Conservation (phyloP, 2,113 vertebrate species). For the Anser brachyrhynchus region DNA sequence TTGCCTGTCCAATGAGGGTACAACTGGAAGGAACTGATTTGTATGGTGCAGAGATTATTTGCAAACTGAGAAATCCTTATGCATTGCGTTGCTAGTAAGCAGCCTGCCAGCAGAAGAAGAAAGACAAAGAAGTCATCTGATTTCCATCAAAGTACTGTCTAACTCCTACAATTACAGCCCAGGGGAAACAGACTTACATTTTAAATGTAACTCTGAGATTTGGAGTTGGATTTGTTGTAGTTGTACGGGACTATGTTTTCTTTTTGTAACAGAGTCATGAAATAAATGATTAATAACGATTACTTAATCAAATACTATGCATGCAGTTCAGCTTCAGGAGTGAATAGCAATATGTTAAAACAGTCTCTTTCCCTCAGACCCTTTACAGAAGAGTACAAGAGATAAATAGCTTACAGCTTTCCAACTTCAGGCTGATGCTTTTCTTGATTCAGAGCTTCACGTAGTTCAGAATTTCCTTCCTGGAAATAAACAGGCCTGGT, state of each 20-base stretch:
- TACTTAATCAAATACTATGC: constrained; percentile 19
- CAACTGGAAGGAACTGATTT: neutral
- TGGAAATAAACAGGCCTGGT: neutral
- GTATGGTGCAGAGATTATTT: neutral
- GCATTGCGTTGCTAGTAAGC: neutral
- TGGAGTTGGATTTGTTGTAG: constrained; percentile 5
- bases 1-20: neutral
- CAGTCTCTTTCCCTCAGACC: neutral
- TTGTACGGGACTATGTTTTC: constrained; percentile 26
- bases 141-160: constrained; percentile 4
- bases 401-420: constrained; percentile 3
- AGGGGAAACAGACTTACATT: neutral
- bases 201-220: constrained; percentile 2
- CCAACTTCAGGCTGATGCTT: neutral
- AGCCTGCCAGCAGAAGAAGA: neutral
- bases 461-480: neutral
- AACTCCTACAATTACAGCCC: neutral
- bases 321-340: neutral
- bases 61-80: neutral
- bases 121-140: neutral
- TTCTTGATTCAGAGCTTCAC: constrained; percentile 18
- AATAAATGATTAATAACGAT: constrained; percentile 59
- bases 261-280: neutral
- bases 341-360: constrained; percentile 38
- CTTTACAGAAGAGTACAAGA: neutral